Evolutionary conservation across 2,797 vertebrate genomes (phyloP).

Genomic region (Lepilemur ruficaudatus): DNA sequence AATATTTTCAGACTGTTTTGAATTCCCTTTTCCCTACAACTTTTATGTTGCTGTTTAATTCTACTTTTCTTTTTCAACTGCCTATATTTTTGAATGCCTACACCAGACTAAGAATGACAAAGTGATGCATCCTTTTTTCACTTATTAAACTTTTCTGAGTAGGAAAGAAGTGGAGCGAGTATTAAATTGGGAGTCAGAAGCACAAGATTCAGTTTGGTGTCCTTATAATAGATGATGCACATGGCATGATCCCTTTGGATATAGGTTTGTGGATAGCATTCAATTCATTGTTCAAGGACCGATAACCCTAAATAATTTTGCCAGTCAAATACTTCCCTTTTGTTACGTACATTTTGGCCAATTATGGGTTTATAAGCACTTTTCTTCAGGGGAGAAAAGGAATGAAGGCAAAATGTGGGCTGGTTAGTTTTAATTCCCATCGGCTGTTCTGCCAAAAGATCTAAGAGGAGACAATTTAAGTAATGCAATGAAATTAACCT

Average conservation of each 20-base stretch:
- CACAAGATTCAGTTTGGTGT: not conserved
- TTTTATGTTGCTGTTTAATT: not conserved
- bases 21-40: not conserved
- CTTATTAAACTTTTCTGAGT: not conserved
- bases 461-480: not conserved
- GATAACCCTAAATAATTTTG: not conserved
- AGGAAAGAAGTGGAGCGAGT: not conserved
- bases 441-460: not conserved
- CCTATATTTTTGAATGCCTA: not conserved
- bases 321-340: not conserved
- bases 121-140: not conserved
- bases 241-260: not conserved
- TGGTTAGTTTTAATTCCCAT: conserved; percentile 18
- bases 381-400: conserved; percentile 5
- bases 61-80: not conserved
- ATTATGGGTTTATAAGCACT: not conserved
- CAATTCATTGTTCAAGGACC: not conserved
- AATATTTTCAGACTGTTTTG: conserved; percentile 8
- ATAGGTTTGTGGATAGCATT: not conserved
- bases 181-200: not conserved
- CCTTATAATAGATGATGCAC: not conserved
- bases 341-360: not conserved
- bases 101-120: not conserved
- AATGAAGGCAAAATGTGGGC: not conserved
- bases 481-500: not conserved